A percentile compares a stretch with the other conserved stretches of the same genome.
These are phyloP conservation scores for Conistra vaccinii DNA, from an alignment of 2,888 invertebrate species.

Conservation along the genomic window DNA sequence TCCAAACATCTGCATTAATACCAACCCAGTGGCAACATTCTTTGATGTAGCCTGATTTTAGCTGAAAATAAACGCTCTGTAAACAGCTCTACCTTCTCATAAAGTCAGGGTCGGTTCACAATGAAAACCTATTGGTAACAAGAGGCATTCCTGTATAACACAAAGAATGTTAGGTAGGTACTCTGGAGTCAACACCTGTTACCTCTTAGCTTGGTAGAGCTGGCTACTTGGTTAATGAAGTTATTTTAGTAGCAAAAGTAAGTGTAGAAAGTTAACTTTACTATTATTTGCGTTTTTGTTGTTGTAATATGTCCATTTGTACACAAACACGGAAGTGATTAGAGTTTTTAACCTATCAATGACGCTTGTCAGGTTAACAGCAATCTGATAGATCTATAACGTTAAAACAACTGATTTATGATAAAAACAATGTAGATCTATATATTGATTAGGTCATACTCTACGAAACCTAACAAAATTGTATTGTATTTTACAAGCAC, in stretches of 20 bases:
- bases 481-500: background rate
- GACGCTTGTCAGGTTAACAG: constrained; percentile 13
- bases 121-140: background rate
- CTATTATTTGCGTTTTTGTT: constrained; percentile 1
- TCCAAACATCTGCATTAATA: constrained; percentile 10
- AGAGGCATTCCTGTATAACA: background rate
- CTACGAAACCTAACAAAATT: background rate
- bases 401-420: constrained; percentile 39
- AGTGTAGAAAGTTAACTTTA: background rate
- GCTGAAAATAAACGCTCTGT: background rate
- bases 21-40: background rate
- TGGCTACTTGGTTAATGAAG: background rate
- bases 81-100: constrained; percentile 1
- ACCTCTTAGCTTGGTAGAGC: background rate
- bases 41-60: constrained; percentile 12
- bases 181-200: background rate
- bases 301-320: background rate
- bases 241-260: background rate
- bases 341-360: constrained; percentile 11
- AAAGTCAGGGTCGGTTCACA: background rate
- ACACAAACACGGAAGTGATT: constrained; percentile 45
- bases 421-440: constrained; percentile 44
- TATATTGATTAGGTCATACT: constrained; percentile 23
- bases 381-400: constrained; percentile 39
- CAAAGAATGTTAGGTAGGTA: constrained; percentile 22